Evolutionary conservation across 2,888 invertebrate species (phyloP), one percentile per base, ranked within the genome.

Genomic region (Ptilodon capucinus): DNA sequence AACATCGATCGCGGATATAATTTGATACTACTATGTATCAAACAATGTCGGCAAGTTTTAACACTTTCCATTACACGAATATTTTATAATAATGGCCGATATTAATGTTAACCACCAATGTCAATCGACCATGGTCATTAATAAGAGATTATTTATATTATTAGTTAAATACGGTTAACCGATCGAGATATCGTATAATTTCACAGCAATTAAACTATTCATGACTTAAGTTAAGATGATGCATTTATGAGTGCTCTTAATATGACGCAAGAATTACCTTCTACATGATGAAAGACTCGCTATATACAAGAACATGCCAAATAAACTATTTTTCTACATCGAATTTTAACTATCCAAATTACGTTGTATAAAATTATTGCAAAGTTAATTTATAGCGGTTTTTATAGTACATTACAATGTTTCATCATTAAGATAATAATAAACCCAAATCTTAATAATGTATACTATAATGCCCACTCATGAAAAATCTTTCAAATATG

Each of bases 401-500:
- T 68, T 73, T 79, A 79, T 81, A 77, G 74, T 71, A 70, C 74
- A 73, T 72, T 76, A 67, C 69, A 71, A 69, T 68, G 64, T 76
- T 63, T 63, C 64, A 68, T 66, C 48, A 60, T 66, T 55, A 65
- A 67, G 67, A 66, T 59, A 64, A 52, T 51, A 72, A 72, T 73
- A 73, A 76, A 72, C 68, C 14, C 56, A 70, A 72, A 71, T 71
- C 71, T 71, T 69, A 73, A 73, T 66, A 71, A 77, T 76, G 71
- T 71, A 59, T 64, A 77, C 73, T 69, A 74, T 76, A 79, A 79
- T 71, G 74, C 68, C 68, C 71, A 75, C 71, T 67, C 64, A 67
- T 68, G 71, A 76, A 86, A 83, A 82, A 80, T 72, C 76, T 77
- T 86, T 87, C 78, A 85, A 86, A 87, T 86, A 89, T 80, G 78